These are phyloP conservation scores for Cotesia typhae DNA, from an alignment of 1,140 invertebrate species.

Conservation along the genomic window DNA sequence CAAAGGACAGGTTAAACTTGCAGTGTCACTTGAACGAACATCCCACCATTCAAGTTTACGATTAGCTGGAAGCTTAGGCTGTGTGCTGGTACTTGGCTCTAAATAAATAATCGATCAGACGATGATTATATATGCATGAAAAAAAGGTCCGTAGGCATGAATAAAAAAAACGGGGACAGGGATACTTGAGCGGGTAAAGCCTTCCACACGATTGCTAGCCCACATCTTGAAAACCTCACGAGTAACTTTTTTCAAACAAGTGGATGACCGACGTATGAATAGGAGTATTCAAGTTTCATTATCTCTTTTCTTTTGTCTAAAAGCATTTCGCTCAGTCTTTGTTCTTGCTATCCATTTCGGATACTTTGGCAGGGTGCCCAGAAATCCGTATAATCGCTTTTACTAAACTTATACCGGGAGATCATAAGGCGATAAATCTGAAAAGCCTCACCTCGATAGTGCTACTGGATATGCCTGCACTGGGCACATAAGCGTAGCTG, in stretches of 20 bases:
- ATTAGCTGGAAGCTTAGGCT: constrained; percentile 66
- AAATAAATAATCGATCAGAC: constrained; percentile 38
- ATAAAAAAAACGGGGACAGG: constrained; percentile 23
- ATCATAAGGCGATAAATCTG: constrained; percentile 9
- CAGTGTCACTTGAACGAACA: constrained; percentile 39
- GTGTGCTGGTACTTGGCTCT: constrained; percentile 68
- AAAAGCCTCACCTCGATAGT: constrained; percentile 39
- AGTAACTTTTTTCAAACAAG: constrained; percentile 12
- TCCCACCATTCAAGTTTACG: constrained; percentile 64
- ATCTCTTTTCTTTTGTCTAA: constrained; percentile 9
- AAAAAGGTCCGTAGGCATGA: constrained; percentile 18
- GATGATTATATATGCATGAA: constrained; percentile 1
- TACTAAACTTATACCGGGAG: not conserved
- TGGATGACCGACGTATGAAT: constrained; percentile 9
- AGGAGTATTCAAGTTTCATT: not conserved
- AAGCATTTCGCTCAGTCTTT: constrained; percentile 1
- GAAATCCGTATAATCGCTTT: constrained; percentile 20
- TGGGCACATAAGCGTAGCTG: constrained; percentile 56
- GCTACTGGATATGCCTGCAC: constrained; percentile 51
- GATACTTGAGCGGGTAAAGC: constrained; percentile 13
- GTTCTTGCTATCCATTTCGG: not conserved
- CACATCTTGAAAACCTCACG: constrained; percentile 21
- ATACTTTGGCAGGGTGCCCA: constrained; percentile 8
- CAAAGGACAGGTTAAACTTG: constrained; percentile 68
- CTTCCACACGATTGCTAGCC: constrained; percentile 18